Evolutionary conservation across 2,797 vertebrate genomes (phyloP), one percentile per base, ranked within the genome.

Genomic region (Enteromius trimaculatus): DNA sequence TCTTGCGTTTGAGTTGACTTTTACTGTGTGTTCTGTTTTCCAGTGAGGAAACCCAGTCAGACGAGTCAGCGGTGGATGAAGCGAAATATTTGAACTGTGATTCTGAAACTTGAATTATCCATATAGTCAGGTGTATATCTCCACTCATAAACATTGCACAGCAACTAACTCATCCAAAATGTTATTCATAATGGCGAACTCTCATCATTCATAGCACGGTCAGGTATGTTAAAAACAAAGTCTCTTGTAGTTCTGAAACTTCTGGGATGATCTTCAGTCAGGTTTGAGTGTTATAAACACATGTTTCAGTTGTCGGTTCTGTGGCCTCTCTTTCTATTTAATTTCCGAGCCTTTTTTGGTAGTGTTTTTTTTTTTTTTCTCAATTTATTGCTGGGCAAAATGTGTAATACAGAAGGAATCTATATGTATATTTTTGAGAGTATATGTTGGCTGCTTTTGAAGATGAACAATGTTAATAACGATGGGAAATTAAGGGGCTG

Each of bases 51-150:
- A 14, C 53, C 39, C 60, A 42, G 21, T 58, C 34, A 31, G 65
- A 58, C 5, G 65, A 70, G 19, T 49, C 19, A n/a, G 62, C 29
- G 47, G 9, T 53, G 44, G 17, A 42, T 26, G 23, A 49, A 70
- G 11, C 9, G 21, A 47, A 64, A 49, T 23, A 74, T 42, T 19
- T 81, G 44, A 60, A 79, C 81, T 80, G 71, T 83, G 81, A 82
- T 72, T 64, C 66, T 79, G 49, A 86, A 62, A 75, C 76, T 82
- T 78, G 29, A 79, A 75, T 53, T 42, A 26, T 75, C n/a, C 29
- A n/a, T n/a, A 51, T 62, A 42, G 51, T 64, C 17, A 17, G 34
- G 10, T 39, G 5, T n/a, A 16, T 49, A 44, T 60, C 19, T 58
- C 26, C 13, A 34, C 31, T 79, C n/a, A 74, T n/a, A 37, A 23